Percentiles rank a stretch among this genome's conserved stretches.
These are phyloP conservation scores for Asarcornis scutulata DNA, from an alignment of 2,113 vertebrate genomes.

Conservation along the genomic window DNA sequence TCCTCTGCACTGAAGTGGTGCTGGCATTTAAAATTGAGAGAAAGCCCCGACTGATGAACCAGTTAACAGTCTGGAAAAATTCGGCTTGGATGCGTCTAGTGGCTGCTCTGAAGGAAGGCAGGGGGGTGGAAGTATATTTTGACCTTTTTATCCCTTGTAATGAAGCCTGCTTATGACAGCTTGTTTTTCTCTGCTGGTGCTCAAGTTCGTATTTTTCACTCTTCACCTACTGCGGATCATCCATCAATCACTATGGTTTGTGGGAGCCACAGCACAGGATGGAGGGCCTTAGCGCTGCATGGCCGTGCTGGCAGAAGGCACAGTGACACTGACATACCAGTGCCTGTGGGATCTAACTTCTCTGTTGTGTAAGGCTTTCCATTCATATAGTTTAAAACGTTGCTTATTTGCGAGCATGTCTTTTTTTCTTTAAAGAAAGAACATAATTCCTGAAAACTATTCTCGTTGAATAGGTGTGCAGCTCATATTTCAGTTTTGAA, in stretches of 20 bases:
- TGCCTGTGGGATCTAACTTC: background rate
- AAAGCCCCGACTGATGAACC: slow-evolving; percentile 6
- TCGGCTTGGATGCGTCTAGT: slow-evolving; percentile 7
- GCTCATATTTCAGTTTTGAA: background rate
- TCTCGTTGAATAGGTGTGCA: background rate
- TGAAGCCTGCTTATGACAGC: background rate
- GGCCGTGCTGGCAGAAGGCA: background rate
- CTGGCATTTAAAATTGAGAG: slow-evolving; percentile 46
- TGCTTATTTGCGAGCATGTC: background rate
- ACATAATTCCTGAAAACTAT: background rate
- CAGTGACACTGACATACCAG: background rate
- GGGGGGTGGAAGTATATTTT: background rate
- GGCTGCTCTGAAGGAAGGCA: background rate
- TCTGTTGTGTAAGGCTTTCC: background rate
- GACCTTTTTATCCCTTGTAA: slow-evolving; percentile 42
- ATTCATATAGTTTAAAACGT: background rate
- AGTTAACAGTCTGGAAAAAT: slow-evolving; percentile 56
- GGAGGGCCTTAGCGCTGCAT: background rate
- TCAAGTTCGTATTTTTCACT: slow-evolving; percentile 17
- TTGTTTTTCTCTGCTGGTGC: slow-evolving; percentile 32
- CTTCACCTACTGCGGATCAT: background rate
- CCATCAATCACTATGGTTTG: background rate
- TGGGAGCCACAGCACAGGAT: background rate
- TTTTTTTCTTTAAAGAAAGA: background rate
- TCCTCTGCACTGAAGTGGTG: slow-evolving; percentile 46